Base-by-base conservation (phyloP, 2,113 vertebrate genomes). In the Scomber japonicus region DNA sequence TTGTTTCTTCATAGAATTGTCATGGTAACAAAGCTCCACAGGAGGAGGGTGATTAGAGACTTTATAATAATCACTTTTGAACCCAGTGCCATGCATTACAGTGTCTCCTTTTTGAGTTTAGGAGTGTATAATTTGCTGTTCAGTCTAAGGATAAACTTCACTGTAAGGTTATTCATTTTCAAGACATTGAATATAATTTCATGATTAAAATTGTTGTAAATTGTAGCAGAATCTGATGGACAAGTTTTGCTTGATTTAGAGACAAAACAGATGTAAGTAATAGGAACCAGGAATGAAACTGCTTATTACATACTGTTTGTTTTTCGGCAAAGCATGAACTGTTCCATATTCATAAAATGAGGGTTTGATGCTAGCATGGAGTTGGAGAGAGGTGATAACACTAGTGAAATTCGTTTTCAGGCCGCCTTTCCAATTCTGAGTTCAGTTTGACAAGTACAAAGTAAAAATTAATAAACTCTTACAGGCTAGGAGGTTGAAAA, bases 401-500 rank as follows among this genome's bases (percentile, higher is more conserved):
- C 14, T 0, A 12, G 53, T 74, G 31, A 40, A 67, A 51, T 53
- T 9, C 49, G 56, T 66, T 77, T 69, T 16, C 63, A 59, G 73
- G 53, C 44, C 66, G 68, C 51, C 27, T 59, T 64, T 57, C 46
- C 65, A 70, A 59, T 71, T 27, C 46, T 11, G 16, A 30, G 46
- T 59, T 54, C 2, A 48, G 48, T 74, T 31, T 70, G 65, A 70
- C 56, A 49, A 21, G 59, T 59, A 64, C 57, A 75, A 75, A 82
- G 71, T 46, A 82, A 54, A 76, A 76, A 69, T 67, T 24, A 31
- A 78, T 62, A 51, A 60, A 73, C 49, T 72, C 48, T 78, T 55
- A 55, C 54, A 31, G 55, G 54, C 12, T 11, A 21, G 35, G 11
- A 49, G 51, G 64, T 27, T 19, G 5, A 31, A 67, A 66, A 62